These are phyloP conservation scores for Cephalotes varians DNA, from an alignment of 2,888 invertebrate genomes.

Conservation along the genomic window DNA sequence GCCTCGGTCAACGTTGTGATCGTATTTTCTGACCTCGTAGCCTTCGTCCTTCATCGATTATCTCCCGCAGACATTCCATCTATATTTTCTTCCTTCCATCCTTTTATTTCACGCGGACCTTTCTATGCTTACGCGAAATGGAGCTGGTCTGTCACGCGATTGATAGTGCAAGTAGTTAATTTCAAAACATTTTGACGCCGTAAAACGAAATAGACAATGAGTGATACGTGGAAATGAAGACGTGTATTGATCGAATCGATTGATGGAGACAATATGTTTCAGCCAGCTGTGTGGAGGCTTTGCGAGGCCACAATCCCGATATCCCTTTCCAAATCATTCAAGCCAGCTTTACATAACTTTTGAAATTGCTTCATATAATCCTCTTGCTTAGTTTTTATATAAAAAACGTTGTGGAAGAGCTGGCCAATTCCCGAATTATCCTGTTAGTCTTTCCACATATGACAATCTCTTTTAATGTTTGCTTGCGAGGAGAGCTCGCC, in stretches of 20 bases:
- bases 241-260: slow-evolving; percentile 67
- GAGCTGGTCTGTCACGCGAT: slow-evolving; percentile 53
- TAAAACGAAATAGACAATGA: slow-evolving; percentile 33
- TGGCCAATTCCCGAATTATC: slow-evolving; percentile 61
- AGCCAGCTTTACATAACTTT: slow-evolving; percentile 76
- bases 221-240: slow-evolving; percentile 47
- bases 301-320: slow-evolving; percentile 82
- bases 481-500: slow-evolving; percentile 81
- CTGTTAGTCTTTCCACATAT: slow-evolving; percentile 53
- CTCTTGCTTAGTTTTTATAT: background rate
- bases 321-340: slow-evolving; percentile 71
- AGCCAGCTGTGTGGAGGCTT: slow-evolving; percentile 84
- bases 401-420: slow-evolving; percentile 78
- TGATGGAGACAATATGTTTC: slow-evolving; percentile 81
- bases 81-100: background rate
- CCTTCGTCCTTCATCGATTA: slow-evolving; percentile 26
- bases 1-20: slow-evolving; percentile 78
- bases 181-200: slow-evolving; percentile 41
- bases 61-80: slow-evolving; percentile 10
- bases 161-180: slow-evolving; percentile 39
- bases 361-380: slow-evolving; percentile 16
- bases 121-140: slow-evolving; percentile 40
- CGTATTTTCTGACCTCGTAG: slow-evolving; percentile 53
- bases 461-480: slow-evolving; percentile 73
- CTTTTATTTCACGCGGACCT: slow-evolving; percentile 20